Percentiles rank a stretch among this genome's conserved stretches.
Conservation (phyloP, 35 echinoderm and acorn worm species). For the Apostichopus japonicus region DNA sequence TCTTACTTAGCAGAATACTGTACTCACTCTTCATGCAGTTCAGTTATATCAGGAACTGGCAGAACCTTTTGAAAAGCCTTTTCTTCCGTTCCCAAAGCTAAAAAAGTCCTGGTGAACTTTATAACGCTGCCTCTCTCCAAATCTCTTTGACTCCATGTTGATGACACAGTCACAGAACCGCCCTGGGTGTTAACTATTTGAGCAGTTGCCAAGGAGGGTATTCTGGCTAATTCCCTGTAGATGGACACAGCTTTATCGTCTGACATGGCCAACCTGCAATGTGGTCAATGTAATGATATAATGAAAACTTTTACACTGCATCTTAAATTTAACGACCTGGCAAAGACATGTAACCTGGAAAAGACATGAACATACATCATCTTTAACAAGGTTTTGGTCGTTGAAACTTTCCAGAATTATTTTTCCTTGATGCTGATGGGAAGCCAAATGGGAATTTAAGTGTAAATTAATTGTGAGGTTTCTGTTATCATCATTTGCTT, state of each 20-base stretch:
- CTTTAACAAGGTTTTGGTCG: too few species aligned
- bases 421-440: too few species aligned
- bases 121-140: constrained; percentile 43
- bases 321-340: too few species aligned
- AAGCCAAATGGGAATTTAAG: too few species aligned
- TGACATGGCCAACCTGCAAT: neutral
- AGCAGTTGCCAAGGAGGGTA: constrained; percentile 26
- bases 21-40: constrained; percentile 52
- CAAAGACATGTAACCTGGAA: too few species aligned
- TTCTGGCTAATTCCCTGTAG: constrained; percentile 47
- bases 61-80: constrained; percentile 8
- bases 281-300: too few species aligned
- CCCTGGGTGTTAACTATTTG: neutral
- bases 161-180: constrained; percentile 29
- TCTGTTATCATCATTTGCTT: too few species aligned
- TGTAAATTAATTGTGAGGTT: too few species aligned
- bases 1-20: too few species aligned
- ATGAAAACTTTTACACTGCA: too few species aligned
- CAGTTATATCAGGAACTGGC: constrained; percentile 1
- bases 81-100: neutral
- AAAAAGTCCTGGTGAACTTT: constrained; percentile 29
- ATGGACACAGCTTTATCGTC: constrained; percentile 32
- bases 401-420: too few species aligned
- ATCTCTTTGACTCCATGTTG: constrained; percentile 64
- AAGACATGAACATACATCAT: too few species aligned